A percentile compares a stretch with the other conserved stretches of the same genome.
Evolutionary conservation across 1,140 invertebrate genomes (phyloP).

Genomic region (Agraylea sexmaculata): DNA sequence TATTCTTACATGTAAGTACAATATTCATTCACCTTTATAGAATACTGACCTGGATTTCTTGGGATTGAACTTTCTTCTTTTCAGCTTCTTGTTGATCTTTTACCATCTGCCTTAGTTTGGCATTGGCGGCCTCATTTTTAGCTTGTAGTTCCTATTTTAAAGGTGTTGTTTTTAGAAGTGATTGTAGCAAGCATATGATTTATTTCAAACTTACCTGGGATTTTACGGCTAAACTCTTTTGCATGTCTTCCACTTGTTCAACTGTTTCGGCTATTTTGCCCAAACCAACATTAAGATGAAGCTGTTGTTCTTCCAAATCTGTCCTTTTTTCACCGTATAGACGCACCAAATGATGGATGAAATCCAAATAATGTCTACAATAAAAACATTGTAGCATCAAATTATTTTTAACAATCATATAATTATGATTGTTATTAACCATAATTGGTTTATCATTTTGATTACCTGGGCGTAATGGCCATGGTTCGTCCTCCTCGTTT

Average conservation of each 20-base stretch:
- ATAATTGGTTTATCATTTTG: no score
- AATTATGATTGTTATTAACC: no score
- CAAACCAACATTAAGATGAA: constrained; percentile 97
- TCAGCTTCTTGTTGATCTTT: constrained; percentile 99
- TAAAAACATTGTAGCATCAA: constrained; percentile 8
- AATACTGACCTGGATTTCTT: constrained; percentile 77
- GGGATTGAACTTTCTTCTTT: constrained; percentile 95
- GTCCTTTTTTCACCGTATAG: constrained; percentile 95
- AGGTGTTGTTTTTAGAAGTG: constrained; percentile 4
- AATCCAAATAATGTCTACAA: constrained; percentile 93
- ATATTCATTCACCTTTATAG: not conserved
- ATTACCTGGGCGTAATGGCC: constrained; percentile 84
- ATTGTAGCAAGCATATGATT: not conserved
- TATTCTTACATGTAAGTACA: not conserved
- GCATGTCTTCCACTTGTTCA: constrained; percentile 98
- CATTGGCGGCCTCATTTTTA: constrained; percentile 98
- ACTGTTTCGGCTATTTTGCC: constrained; percentile 99
- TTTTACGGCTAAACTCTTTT: constrained; percentile 96
- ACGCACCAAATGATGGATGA: constrained; percentile 99
- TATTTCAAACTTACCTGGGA: constrained; percentile 45
- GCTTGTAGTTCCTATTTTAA: constrained; percentile 73
- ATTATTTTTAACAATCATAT: no score
- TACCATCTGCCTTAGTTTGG: constrained; percentile 97
- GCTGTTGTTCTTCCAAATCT: constrained; percentile 96
- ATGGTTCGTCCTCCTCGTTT: constrained; percentile 91